Conservation (phyloP, 64 coral and sea anemone species). For the Porites australiensis region DNA sequence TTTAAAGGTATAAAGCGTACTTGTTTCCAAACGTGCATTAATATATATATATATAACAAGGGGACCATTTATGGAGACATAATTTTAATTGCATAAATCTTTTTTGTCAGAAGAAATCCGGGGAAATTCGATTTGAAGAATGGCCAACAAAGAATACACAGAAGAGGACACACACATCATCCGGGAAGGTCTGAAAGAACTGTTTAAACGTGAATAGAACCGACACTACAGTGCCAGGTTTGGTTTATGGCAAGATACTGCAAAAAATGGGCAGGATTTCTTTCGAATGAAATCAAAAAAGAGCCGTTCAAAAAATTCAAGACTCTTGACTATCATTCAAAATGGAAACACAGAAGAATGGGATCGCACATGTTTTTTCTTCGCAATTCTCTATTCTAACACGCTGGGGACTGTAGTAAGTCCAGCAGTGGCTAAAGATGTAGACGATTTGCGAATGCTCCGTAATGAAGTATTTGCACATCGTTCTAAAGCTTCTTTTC, state of each 20-base stretch:
- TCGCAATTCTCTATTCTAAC: conserved; percentile 59
- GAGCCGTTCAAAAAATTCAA: conserved; percentile 38
- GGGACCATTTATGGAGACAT: too few species aligned
- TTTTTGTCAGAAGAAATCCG: too few species aligned
- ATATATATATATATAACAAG: too few species aligned
- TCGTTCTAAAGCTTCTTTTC: conserved; percentile 18
- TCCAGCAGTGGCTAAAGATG: neutral
- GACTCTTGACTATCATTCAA: conserved; percentile 24
- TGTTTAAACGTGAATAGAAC: conserved; percentile 75
- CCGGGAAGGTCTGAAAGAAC: conserved; percentile 20
- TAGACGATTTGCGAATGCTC: conserved; percentile 9
- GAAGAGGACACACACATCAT: conserved; percentile 42
- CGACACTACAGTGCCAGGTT: neutral
- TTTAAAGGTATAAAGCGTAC: too few species aligned
- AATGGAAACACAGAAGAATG: conserved; percentile 58
- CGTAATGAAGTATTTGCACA: conserved; percentile 28
- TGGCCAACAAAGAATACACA: conserved; percentile 31
- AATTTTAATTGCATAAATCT: too few species aligned
- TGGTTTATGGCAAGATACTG: conserved; percentile 44
- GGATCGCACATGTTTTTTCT: conserved; percentile 67
- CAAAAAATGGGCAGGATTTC: conserved; percentile 48
- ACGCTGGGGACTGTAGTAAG: conserved; percentile 21
- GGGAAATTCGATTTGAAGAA: too few species aligned
- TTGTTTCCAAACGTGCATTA: too few species aligned
- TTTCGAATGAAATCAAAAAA: conserved; percentile 38